phyloP scores from a whole-genome alignment of 2,797 vertebrate species.

The Syngnathus rostellatus region DNA sequence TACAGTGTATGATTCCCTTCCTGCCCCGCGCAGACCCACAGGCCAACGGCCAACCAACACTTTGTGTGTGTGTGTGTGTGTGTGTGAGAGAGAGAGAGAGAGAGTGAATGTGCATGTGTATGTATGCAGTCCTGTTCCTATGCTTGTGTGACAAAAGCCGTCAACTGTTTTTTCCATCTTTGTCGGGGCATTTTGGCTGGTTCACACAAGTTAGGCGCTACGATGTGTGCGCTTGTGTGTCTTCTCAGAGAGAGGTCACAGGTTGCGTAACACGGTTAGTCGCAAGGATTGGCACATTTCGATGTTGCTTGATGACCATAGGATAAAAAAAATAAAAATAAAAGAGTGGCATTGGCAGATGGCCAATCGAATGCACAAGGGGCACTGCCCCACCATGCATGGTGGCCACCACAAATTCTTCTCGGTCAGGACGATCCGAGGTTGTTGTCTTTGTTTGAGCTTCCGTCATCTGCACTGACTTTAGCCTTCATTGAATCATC shows the following conservation, averaged over 20 bases:
- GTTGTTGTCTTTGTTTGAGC: slow-evolving; percentile 11
- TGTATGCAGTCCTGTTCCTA: slow-evolving; percentile 1
- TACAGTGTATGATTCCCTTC: slow-evolving; percentile 76
- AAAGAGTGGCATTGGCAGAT: too few relatives aligned
- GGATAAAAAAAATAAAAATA: too few relatives aligned
- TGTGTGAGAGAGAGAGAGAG: neutral
- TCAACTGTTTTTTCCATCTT: neutral
- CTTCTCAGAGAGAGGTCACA: slow-evolving; percentile 15
- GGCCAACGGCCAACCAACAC: slow-evolving; percentile 57
- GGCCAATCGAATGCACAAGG: too few relatives aligned
- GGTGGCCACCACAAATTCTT: slow-evolving; percentile 21
- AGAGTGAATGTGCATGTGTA: neutral
- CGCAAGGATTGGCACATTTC: too few relatives aligned
- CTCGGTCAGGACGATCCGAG: slow-evolving; percentile 33
- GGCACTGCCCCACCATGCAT: too few relatives aligned
- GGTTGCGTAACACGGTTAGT: slow-evolving; percentile 19
- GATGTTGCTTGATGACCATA: too few relatives aligned
- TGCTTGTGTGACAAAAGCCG: neutral
- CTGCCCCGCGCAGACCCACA: slow-evolving; percentile 66
- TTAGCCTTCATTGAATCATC: slow-evolving; percentile 11
- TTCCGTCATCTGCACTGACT: slow-evolving; percentile 23
- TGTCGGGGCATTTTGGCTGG: neutral
- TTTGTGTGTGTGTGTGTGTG: slow-evolving; percentile 30
- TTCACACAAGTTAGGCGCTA: too few relatives aligned
- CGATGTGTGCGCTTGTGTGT: neutral